Evolutionary conservation across 2,797 vertebrate species (phyloP).

Genomic region (Furcifer pardalis): DNA sequence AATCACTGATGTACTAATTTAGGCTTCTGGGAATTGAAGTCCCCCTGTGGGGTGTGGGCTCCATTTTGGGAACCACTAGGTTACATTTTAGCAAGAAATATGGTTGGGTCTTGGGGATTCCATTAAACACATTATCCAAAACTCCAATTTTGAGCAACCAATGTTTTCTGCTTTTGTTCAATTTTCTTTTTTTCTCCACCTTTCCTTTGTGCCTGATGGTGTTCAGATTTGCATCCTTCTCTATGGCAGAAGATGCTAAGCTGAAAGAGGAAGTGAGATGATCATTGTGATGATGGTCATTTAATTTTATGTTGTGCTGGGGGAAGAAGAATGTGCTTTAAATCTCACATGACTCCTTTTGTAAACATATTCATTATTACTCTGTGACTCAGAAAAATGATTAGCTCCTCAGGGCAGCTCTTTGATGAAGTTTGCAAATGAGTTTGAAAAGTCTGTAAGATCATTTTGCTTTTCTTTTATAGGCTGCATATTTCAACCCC

Average conservation of each 20-base stretch:
- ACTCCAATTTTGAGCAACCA: neutral
- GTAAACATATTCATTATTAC: conserved; percentile 46
- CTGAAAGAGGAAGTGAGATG: neutral
- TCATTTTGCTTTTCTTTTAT: conserved; percentile 42
- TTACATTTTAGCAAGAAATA: too few relatives aligned
- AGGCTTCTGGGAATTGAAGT: too few relatives aligned
- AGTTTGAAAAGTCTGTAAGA: conserved; percentile 50
- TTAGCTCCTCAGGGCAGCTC: conserved; percentile 46
- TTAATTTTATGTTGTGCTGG: conserved; percentile 18
- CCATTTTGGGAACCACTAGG: too few relatives aligned
- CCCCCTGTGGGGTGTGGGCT: too few relatives aligned
- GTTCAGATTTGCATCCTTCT: neutral
- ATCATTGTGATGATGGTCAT: neutral
- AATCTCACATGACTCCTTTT: conserved; percentile 44
- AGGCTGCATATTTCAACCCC: conserved; percentile 33
- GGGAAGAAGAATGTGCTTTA: conserved; percentile 48
- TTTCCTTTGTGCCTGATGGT: neutral
- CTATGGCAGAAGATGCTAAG: neutral
- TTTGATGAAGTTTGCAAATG: conserved; percentile 63
- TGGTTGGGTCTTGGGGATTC: neutral
- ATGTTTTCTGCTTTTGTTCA: neutral
- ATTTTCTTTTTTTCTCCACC: neutral
- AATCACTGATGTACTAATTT: too few relatives aligned
- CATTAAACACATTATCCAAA: neutral
- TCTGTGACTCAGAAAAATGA: conserved; percentile 40